Conservation (phyloP, 2,797 vertebrate genomes). For the Toxotes lorentzi region DNA sequence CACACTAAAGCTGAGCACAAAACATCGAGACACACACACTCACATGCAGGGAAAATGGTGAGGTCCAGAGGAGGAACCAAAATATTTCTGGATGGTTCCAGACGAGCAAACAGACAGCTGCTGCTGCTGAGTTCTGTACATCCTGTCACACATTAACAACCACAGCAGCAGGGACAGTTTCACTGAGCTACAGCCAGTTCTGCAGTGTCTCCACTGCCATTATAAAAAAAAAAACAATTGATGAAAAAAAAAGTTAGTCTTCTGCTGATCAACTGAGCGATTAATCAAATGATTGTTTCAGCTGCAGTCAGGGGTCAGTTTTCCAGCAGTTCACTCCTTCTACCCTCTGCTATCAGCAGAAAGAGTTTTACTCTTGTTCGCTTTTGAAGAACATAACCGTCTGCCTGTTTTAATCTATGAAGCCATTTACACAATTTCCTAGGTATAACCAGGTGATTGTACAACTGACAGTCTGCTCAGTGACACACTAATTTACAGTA, state of each 20-base stretch:
- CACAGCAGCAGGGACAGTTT: not conserved
- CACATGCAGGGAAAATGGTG: not conserved
- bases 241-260: not conserved
- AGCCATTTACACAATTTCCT: too few relatives aligned
- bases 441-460: not conserved
- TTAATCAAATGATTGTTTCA: not conserved
- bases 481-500: not conserved
- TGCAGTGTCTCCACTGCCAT: not conserved
- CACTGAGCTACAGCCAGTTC: not conserved
- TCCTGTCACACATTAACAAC: conserved; percentile 14
- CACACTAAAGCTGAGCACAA: not conserved
- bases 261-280: not conserved
- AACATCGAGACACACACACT: not conserved
- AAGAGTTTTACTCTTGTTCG: too few relatives aligned
- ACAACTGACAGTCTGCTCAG: not conserved
- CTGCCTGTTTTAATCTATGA: not conserved
- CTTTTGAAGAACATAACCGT: too few relatives aligned
- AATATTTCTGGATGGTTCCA: conserved; percentile 35
- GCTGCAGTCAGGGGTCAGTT: not conserved
- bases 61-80: conserved; percentile 32
- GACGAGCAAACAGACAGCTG: conserved; percentile 23
- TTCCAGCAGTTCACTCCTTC: not conserved
- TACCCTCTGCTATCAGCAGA: too few relatives aligned
- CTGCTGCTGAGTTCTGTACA: conserved; percentile 19
- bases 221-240: not conserved